phyloP scores from a whole-genome alignment of 1,140 invertebrate species.

The Cecropterus lyciades region DNA sequence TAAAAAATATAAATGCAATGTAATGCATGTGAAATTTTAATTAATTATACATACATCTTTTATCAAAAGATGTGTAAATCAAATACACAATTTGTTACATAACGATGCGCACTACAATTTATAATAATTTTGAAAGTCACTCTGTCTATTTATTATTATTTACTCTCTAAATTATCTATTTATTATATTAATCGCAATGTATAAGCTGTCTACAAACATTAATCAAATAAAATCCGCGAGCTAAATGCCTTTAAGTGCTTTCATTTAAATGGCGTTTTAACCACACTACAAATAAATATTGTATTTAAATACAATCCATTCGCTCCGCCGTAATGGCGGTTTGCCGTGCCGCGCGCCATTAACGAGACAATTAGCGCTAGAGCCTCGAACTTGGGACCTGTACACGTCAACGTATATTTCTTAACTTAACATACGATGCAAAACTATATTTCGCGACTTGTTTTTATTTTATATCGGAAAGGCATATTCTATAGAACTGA shows the following conservation, averaged over 20 bases:
- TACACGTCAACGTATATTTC: neutral
- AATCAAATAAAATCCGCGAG: constrained; percentile 17
- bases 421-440: neutral
- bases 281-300: constrained; percentile 6
- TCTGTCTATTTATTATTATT: no score
- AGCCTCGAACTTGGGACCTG: neutral
- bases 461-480: no score
- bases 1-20: no score
- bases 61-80: no score
- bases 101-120: no score
- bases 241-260: constrained; percentile 17
- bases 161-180: no score
- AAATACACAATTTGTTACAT: no score
- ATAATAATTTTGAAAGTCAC: no score
- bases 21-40: no score
- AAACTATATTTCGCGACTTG: neutral
- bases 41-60: no score
- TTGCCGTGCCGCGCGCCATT: constrained; percentile 18
- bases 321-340: constrained; percentile 13
- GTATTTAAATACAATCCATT: constrained; percentile 16
- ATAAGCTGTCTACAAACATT: neutral
- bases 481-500: no score
- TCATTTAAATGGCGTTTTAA: constrained; percentile 18
- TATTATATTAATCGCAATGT: neutral
- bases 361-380: constrained; percentile 26